Percentiles rank a stretch among this genome's conserved stretches.
These are phyloP conservation scores for Heterodera schachtii DNA, from an alignment of 1,140 invertebrate species.

Conservation along the genomic window DNA sequence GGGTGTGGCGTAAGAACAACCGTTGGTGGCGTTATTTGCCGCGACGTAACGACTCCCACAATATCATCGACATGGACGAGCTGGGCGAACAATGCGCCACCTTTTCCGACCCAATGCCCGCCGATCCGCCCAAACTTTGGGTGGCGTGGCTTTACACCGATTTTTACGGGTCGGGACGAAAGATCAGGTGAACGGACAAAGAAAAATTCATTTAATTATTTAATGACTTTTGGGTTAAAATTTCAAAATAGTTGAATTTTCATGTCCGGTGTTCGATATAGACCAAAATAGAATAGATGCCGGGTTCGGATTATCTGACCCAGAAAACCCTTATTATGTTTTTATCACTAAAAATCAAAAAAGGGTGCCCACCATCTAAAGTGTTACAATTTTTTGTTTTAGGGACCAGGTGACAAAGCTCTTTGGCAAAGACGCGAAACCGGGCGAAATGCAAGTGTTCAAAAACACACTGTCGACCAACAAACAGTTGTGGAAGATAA, in stretches of 20 bases:
- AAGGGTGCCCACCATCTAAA: too few species aligned
- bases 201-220: not conserved
- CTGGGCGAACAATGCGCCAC: slow-evolving; percentile 38
- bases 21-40: slow-evolving; percentile 60
- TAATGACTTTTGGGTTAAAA: not conserved
- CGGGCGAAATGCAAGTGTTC: slow-evolving; percentile 59
- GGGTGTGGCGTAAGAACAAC: slow-evolving; percentile 54
- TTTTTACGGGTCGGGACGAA: slow-evolving; percentile 36
- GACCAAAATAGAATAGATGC: too few species aligned
- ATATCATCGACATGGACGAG: slow-evolving; percentile 52
- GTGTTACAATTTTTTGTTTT: not conserved
- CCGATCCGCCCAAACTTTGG: slow-evolving; percentile 60
- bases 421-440: slow-evolving; percentile 54
- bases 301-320: too few species aligned
- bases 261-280: too few species aligned
- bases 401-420: slow-evolving; percentile 36
- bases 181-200: not conserved
- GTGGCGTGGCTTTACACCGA: slow-evolving; percentile 57
- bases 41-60: slow-evolving; percentile 49
- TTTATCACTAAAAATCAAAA: too few species aligned
- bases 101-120: slow-evolving; percentile 50
- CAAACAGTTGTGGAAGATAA: slow-evolving; percentile 59
- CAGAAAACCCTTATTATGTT: too few species aligned
- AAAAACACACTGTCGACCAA: slow-evolving; percentile 60
- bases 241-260: too few species aligned